Conservation (phyloP, 2,797 vertebrate genomes). For the Halcyon smyrnensis region DNA sequence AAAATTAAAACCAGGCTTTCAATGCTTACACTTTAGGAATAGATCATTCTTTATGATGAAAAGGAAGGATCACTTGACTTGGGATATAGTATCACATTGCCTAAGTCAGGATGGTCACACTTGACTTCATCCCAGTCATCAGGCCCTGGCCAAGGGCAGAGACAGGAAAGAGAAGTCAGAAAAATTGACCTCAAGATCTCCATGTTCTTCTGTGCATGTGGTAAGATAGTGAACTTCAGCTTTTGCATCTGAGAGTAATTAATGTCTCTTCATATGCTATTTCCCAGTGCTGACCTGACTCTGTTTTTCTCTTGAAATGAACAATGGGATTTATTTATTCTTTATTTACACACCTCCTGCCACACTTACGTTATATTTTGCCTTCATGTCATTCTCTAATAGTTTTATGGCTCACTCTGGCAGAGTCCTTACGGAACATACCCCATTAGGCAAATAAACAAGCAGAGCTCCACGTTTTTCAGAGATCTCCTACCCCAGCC, state of each 20-base stretch:
- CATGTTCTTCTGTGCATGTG: background rate
- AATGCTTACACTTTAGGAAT: background rate
- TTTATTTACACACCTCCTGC: background rate
- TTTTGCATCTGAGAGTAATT: background rate
- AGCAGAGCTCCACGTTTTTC: background rate
- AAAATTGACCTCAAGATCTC: background rate
- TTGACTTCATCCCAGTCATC: background rate
- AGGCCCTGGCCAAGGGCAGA: background rate
- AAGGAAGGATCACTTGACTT: background rate
- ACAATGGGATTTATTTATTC: background rate
- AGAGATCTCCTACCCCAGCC: background rate
- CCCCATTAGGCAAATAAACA: background rate
- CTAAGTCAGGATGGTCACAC: background rate
- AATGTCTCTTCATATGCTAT: background rate
- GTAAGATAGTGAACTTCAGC: fast-evolving
- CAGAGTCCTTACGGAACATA: background rate
- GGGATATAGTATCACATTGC: background rate
- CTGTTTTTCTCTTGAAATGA: background rate
- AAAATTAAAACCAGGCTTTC: background rate
- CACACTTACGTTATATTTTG: background rate
- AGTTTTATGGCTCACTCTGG: background rate
- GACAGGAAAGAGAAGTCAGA: background rate
- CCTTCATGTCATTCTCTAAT: background rate
- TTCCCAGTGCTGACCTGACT: background rate
- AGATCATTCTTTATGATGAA: background rate